These are phyloP conservation scores for Leptodirus hochenwartii DNA, from an alignment of 2,888 invertebrate species.

Conservation along the genomic window DNA sequence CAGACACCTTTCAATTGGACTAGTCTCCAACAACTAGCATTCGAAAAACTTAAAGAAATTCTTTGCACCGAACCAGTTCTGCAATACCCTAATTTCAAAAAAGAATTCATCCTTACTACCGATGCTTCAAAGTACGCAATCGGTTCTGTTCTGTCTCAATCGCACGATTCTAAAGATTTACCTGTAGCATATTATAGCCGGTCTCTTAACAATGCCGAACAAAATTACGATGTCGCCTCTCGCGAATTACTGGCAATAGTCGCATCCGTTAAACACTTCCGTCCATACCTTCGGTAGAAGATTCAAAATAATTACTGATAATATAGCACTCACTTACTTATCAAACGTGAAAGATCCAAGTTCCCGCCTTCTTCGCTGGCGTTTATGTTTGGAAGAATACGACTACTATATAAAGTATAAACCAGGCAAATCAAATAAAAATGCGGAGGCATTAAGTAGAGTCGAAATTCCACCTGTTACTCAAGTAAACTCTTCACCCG, in stretches of 20 bases:
- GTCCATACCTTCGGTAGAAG: constrained; percentile 18
- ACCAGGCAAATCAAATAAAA: constrained; percentile 16
- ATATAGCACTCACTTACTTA: constrained; percentile 18
- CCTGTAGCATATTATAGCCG: constrained; percentile 18
- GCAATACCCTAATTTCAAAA: constrained; percentile 12
- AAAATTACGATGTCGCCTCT: constrained; percentile 19
- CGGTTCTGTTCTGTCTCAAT: constrained; percentile 17
- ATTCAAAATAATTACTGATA: constrained; percentile 19
- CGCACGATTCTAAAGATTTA: constrained; percentile 13
- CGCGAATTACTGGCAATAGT: constrained; percentile 19
- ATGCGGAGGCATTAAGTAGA: constrained; percentile 18
- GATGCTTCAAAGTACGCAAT: constrained; percentile 18
- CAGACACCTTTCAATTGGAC: too few relatives aligned
- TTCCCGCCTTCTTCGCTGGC: constrained; percentile 17
- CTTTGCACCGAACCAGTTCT: constrained; percentile 5
- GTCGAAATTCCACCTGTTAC: too few relatives aligned
- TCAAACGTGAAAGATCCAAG: constrained; percentile 17
- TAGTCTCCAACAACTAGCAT: too few relatives aligned
- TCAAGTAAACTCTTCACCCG: too few relatives aligned
- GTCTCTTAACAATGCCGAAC: constrained; percentile 16
- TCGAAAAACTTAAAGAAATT: constrained; percentile 5
- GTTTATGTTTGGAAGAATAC: constrained; percentile 18
- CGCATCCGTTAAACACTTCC: constrained; percentile 15
- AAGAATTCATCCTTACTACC: constrained; percentile 15
- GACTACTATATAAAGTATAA: constrained; percentile 19